A percentile compares a stretch with the other conserved stretches of the same genome.
phyloP scores from a whole-genome alignment of 2,888 invertebrate species.

The Andricus curvator region DNA sequence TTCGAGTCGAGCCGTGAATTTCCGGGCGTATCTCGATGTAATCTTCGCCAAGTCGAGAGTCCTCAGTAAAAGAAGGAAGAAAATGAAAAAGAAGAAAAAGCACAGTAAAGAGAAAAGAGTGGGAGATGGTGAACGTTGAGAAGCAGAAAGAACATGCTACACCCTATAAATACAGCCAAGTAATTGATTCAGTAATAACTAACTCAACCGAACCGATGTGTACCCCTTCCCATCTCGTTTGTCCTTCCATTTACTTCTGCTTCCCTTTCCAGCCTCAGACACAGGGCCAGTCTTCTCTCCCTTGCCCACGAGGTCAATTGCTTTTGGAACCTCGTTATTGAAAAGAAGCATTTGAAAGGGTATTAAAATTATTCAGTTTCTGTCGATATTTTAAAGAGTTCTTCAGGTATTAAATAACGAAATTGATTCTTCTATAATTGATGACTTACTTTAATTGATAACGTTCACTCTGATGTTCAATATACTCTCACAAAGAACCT shows the following conservation, averaged over 20 bases:
- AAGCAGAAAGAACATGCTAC: constrained; percentile 69
- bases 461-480: too few relatives aligned
- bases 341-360: constrained; percentile 47
- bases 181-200: constrained; percentile 78
- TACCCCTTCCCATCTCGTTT: constrained; percentile 47
- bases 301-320: neutral
- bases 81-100: constrained; percentile 46
- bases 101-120: constrained; percentile 45
- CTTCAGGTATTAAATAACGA: too few relatives aligned
- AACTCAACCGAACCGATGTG: constrained; percentile 66
- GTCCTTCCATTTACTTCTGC: constrained; percentile 54
- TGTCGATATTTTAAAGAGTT: too few relatives aligned
- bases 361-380: neutral
- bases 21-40: constrained; percentile 70
- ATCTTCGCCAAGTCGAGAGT: constrained; percentile 60
- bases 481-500: too few relatives aligned
- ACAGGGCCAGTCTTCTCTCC: neutral
- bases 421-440: too few relatives aligned
- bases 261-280: neutral
- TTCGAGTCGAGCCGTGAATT: constrained; percentile 68
- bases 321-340: neutral
- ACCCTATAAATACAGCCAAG: constrained; percentile 75
- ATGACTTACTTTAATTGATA: too few relatives aligned
- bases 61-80: constrained; percentile 23
- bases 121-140: constrained; percentile 48